A percentile compares a stretch with the other conserved stretches of the same genome.
Evolutionary conservation across 92 coral and sea anemone genomes (phyloP).

Genomic region (Epizoanthus scotinus): DNA sequence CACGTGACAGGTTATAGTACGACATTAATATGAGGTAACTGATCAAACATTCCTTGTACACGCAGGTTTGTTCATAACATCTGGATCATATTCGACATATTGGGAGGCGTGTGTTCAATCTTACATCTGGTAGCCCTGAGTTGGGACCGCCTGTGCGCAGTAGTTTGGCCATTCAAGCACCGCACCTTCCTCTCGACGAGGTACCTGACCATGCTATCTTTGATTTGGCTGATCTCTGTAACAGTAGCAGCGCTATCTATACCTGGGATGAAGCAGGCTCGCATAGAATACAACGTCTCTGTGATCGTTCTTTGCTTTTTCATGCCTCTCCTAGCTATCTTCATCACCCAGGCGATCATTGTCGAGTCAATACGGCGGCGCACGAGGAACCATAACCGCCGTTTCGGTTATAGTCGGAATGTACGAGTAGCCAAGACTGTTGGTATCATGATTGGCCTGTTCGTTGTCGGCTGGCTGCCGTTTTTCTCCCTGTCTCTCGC

Average conservation of each 20-base stretch:
- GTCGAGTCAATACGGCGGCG: slow-evolving; percentile 46
- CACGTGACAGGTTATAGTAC: too few relatives aligned
- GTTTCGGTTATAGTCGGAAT: slow-evolving; percentile 49
- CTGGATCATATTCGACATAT: slow-evolving; percentile 70
- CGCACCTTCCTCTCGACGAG: slow-evolving; percentile 55
- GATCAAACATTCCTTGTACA: background rate
- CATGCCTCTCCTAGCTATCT: slow-evolving; percentile 56
- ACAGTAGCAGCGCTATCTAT: slow-evolving; percentile 58
- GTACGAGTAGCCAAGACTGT: slow-evolving; percentile 73
- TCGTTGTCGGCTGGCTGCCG: slow-evolving; percentile 72
- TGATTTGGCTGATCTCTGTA: slow-evolving; percentile 52
- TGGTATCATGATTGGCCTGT: slow-evolving; percentile 58
- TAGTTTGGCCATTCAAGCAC: slow-evolving; percentile 73
- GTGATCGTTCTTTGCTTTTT: slow-evolving; percentile 61
- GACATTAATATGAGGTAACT: too few relatives aligned
- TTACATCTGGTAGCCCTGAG: slow-evolving; percentile 71
- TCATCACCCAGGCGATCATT: slow-evolving; percentile 55
- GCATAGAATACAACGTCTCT: slow-evolving; percentile 58
- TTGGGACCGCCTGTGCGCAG: slow-evolving; percentile 82
- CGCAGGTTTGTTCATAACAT: slow-evolving; percentile 49
- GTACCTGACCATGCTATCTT: slow-evolving; percentile 42
- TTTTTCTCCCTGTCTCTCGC: slow-evolving; percentile 62
- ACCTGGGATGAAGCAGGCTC: slow-evolving; percentile 50
- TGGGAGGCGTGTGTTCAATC: slow-evolving; percentile 78
- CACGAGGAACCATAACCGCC: slow-evolving; percentile 25